Conservation (phyloP, 2,888 invertebrate genomes). For the Epinotia bilunana region DNA sequence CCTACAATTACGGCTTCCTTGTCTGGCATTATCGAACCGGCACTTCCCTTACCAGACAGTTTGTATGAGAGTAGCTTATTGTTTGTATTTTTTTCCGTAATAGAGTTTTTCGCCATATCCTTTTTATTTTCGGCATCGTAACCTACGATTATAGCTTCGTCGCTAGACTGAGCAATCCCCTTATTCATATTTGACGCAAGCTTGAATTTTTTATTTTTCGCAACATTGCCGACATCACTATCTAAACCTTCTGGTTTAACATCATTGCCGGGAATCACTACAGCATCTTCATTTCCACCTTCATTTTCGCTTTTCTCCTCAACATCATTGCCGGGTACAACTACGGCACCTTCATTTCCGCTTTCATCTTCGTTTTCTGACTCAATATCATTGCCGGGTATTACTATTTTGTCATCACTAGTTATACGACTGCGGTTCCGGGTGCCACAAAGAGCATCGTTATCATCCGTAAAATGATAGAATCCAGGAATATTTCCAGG, state of each 20-base stretch:
- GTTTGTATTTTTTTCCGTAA: too few relatives aligned
- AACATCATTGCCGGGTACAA: conserved; percentile 1
- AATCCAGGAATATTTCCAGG: too few relatives aligned
- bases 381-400: background rate
- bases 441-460: too few relatives aligned
- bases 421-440: too few relatives aligned
- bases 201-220: background rate
- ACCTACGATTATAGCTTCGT: background rate
- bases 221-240: background rate
- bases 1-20: background rate
- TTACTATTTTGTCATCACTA: background rate
- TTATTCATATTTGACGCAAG: background rate
- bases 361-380: too few relatives aligned
- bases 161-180: background rate
- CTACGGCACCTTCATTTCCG: background rate
- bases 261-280: background rate
- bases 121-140: background rate
- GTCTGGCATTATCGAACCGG: background rate
- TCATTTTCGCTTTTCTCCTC: too few relatives aligned
- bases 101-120: too few relatives aligned
- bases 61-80: too few relatives aligned
- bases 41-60: too few relatives aligned
- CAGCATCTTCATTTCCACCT: background rate
- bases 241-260: background rate
- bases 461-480: too few relatives aligned